phyloP scores from a whole-genome alignment of 1,140 invertebrate genomes.

The Heliconius himera region DNA sequence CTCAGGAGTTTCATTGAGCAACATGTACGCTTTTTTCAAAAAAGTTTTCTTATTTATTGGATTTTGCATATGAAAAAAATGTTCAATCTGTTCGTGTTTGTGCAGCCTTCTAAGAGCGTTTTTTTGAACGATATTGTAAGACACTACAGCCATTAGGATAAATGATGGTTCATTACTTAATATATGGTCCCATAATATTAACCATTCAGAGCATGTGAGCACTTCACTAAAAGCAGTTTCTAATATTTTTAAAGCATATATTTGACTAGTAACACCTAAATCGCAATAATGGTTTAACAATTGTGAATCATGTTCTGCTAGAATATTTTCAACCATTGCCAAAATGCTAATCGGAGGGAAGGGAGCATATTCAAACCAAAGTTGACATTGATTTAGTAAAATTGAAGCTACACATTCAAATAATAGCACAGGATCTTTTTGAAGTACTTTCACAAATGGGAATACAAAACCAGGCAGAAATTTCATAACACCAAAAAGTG shows the following conservation, averaged over 20 bases:
- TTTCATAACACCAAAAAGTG: constrained; percentile 86
- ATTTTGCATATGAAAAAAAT: constrained; percentile 86
- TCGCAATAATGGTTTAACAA: constrained; percentile 87
- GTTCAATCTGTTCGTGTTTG: constrained; percentile 84
- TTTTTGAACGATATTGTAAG: constrained; percentile 88
- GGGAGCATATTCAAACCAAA: constrained; percentile 95
- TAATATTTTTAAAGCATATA: constrained; percentile 91
- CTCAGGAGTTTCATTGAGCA: constrained; percentile 82
- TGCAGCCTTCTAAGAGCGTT: constrained; percentile 85
- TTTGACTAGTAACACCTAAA: constrained; percentile 85
- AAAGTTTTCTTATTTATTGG: constrained; percentile 84
- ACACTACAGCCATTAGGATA: constrained; percentile 87
- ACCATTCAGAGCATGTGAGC: constrained; percentile 88
- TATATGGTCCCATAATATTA: constrained; percentile 92
- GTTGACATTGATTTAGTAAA: constrained; percentile 90
- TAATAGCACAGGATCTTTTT: constrained; percentile 88
- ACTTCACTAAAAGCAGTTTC: constrained; percentile 91
- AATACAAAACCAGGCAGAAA: constrained; percentile 90
- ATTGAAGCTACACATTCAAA: constrained; percentile 91
- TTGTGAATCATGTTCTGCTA: constrained; percentile 86
- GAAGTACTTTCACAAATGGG: constrained; percentile 88
- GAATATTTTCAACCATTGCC: constrained; percentile 90
- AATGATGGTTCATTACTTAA: constrained; percentile 89
- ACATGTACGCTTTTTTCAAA: constrained; percentile 82
- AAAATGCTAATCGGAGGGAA: constrained; percentile 91